Base-by-base conservation (phyloP, 2,113 vertebrate genomes). In the Coturnix japonica region DNA sequence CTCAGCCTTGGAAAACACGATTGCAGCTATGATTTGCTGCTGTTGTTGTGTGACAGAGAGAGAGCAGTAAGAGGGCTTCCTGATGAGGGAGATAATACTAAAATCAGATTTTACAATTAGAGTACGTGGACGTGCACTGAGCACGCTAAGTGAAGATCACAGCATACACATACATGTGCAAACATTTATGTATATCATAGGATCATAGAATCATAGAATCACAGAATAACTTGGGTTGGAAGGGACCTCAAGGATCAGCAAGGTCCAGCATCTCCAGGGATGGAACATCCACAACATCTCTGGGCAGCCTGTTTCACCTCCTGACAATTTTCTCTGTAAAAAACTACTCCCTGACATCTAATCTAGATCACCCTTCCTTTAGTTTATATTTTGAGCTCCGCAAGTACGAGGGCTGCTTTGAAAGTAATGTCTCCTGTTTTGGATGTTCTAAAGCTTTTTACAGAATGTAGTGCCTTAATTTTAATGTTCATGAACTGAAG, bases 51-150 rank as follows among this genome's bases (percentile, higher is more conserved):
- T 46, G 23, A 59, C 41, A 57, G 4, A 80, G 43, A 69, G 39
- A 60, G 31, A 92, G 46, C 20, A 77, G 46, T 21, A 57, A 64
- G 19, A 84, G 41, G 56, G 80, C 11, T 1, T 3, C 7, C 12
- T 53, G 37, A 77, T 2, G 3, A 7, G 11, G 14, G 21, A 66
- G 9, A 21, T 67, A 77, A 59, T 28, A 54, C 0, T 18, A 0
- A 84, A 89, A 84, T 60, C 16, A 44, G 51, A 6, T 49, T 83
- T 73, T 54, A 66, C 31, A 1, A 0, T 35, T 5, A 76, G 22
- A 76, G 14, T 71, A 90, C 49, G 22, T 33, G 33, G 86, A 57
- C 6, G 13, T 3, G 15, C 11, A 80, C 23, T 59, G 26, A 77
- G 22, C 8, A 41, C 31, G 18, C 41, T 23, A 21, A 49, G 49